A percentile compares a stretch with the other conserved stretches of the same genome.
Evolutionary conservation across 2,888 invertebrate species (phyloP).

Genomic region (Eilema depressum): DNA sequence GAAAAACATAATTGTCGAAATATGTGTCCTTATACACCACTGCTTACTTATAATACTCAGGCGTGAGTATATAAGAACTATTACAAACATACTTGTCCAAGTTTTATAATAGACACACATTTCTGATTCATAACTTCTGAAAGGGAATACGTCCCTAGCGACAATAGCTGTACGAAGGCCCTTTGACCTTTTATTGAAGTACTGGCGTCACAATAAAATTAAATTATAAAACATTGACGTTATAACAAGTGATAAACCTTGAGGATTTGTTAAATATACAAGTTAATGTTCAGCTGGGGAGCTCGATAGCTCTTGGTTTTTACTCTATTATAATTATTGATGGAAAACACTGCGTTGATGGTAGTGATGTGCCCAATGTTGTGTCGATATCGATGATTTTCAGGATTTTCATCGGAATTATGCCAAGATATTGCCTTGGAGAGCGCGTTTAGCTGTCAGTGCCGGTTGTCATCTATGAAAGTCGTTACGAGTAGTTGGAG

Average conservation of each 20-base stretch:
- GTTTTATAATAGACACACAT: background rate
- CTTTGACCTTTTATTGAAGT: background rate
- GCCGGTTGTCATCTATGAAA: too few species aligned
- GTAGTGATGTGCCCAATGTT: constrained; percentile 12
- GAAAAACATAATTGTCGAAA: background rate
- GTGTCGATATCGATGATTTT: constrained; percentile 8
- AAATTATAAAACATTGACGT: constrained; percentile 12
- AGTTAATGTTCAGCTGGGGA: constrained; percentile 14
- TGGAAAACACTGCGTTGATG: constrained; percentile 17
- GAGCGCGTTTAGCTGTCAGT: too few species aligned
- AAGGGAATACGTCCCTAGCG: too few species aligned
- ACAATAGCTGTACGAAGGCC: background rate
- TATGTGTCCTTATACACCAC: background rate
- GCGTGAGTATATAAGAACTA: background rate
- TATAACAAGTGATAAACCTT: constrained; percentile 20
- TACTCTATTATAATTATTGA: constrained; percentile 26
- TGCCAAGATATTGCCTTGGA: too few species aligned
- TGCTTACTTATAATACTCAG: background rate
- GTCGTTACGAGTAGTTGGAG: too few species aligned
- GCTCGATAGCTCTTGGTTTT: constrained; percentile 27
- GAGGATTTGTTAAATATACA: constrained; percentile 23
- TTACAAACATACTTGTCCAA: too few species aligned
- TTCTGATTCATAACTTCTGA: too few species aligned
- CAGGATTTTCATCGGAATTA: too few species aligned
- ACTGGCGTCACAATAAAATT: constrained; percentile 15